Evolutionary conservation across 2,888 invertebrate genomes (phyloP).

Genomic region (Boloria selene): DNA sequence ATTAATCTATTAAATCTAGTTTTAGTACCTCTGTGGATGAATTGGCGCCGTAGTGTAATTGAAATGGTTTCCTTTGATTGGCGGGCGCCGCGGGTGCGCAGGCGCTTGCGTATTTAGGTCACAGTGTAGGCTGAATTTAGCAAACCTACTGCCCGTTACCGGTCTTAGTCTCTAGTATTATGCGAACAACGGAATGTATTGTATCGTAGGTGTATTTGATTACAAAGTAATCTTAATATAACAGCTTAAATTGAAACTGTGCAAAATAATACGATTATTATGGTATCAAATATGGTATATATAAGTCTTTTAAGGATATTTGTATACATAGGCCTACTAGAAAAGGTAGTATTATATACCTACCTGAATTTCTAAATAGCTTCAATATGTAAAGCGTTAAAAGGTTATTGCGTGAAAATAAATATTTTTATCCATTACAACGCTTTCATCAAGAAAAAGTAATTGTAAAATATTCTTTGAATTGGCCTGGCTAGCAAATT

Average conservation of each 20-base stretch:
- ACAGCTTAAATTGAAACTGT: background rate
- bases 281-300: too few species aligned
- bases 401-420: too few species aligned
- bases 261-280: too few species aligned
- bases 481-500: background rate
- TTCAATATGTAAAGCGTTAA: too few species aligned
- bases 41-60: conserved; percentile 73
- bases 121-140: conserved; percentile 74
- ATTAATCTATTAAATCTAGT: conserved; percentile 60
- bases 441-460: too few species aligned
- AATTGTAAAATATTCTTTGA: too few species aligned
- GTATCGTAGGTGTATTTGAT: conserved; percentile 35
- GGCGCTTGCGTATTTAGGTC: conserved; percentile 74
- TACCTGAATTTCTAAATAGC: too few species aligned
- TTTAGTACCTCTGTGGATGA: conserved; percentile 57
- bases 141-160: conserved; percentile 53
- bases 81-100: conserved; percentile 71
- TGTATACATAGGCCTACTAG: too few species aligned
- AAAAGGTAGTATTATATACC: too few species aligned
- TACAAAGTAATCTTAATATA: conserved; percentile 28
- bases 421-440: too few species aligned
- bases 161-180: conserved; percentile 31
- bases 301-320: too few species aligned
- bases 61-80: conserved; percentile 73
- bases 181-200: conserved; percentile 39